Evolutionary conservation across 2,888 invertebrate species (phyloP).

Genomic region (Synanthedon tipuliformis): DNA sequence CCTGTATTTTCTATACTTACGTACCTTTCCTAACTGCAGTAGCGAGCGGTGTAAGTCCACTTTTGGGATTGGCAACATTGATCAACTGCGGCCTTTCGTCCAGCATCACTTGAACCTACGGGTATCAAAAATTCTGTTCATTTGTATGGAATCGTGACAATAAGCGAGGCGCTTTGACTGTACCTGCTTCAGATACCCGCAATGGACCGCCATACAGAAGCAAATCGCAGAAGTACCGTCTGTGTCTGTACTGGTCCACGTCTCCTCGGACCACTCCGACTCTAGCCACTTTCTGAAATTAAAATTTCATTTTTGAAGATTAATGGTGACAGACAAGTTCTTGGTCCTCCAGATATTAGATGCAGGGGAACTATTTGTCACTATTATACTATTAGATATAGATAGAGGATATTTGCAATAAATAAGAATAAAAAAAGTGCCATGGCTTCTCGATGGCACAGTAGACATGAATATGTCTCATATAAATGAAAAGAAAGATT

Average conservation of each 20-base stretch:
- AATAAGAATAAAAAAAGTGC: too few relatives aligned
- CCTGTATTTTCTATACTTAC: too few relatives aligned
- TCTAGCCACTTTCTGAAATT: constrained; percentile 26
- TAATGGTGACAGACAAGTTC: not conserved
- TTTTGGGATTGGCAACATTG: constrained; percentile 47
- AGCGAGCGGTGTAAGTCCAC: constrained; percentile 63
- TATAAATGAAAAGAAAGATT: too few relatives aligned
- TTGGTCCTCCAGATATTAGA: not conserved
- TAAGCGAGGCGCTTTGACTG: not conserved
- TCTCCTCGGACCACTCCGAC: constrained; percentile 41
- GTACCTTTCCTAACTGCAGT: constrained; percentile 62
- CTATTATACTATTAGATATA: too few relatives aligned
- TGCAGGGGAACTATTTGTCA: too few relatives aligned
- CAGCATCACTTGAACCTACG: constrained; percentile 47
- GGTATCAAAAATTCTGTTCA: too few relatives aligned
- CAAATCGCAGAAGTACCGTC: constrained; percentile 47
- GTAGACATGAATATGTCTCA: too few relatives aligned
- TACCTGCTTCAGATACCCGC: constrained; percentile 54
- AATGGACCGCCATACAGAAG: constrained; percentile 57
- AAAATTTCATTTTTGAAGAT: not conserved
- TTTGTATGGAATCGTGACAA: not conserved
- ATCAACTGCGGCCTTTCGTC: constrained; percentile 57
- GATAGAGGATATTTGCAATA: too few relatives aligned
- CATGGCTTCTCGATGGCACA: too few relatives aligned
- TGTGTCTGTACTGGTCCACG: constrained; percentile 42